Percentiles rank a stretch among this genome's conserved stretches.
These are phyloP conservation scores for Triops longicaudatus DNA, from an alignment of 1,140 invertebrate species.

Conservation along the genomic window DNA sequence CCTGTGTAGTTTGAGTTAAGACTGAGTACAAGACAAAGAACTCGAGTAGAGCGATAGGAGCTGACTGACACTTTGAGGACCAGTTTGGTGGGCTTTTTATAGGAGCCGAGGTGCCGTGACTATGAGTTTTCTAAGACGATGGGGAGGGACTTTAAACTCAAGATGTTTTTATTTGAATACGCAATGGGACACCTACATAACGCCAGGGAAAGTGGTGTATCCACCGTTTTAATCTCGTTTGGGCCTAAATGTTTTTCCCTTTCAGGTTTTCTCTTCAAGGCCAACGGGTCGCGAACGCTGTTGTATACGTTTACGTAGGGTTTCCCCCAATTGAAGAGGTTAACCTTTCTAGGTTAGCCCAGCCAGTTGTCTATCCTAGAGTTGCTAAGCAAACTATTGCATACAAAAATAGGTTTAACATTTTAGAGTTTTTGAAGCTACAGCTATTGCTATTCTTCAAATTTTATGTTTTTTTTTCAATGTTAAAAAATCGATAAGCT, in stretches of 20 bases:
- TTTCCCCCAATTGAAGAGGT: neutral
- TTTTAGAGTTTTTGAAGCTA: too few species aligned
- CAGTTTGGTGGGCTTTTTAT: neutral
- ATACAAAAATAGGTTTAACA: too few species aligned
- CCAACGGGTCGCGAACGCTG: neutral
- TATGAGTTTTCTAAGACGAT: neutral
- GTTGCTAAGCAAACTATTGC: too few species aligned
- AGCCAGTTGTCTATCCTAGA: too few species aligned
- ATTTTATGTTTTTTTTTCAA: too few species aligned
- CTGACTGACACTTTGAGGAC: neutral
- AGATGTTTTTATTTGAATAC: slow-evolving; percentile 9
- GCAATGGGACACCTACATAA: neutral
- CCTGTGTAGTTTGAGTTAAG: neutral
- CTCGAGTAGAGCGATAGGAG: neutral
- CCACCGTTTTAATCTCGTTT: neutral
- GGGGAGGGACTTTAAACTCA: neutral
- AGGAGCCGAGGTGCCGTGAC: neutral
- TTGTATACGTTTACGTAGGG: neutral
- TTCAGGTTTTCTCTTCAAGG: neutral
- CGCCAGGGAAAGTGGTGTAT: neutral
- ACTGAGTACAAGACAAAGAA: neutral
- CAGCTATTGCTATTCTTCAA: too few species aligned
- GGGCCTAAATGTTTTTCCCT: slow-evolving; percentile 11
- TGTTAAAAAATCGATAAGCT: too few species aligned
- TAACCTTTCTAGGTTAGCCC: neutral